phyloP scores from a whole-genome alignment of 2,113 vertebrate species.

The Piprites chloris region DNA sequence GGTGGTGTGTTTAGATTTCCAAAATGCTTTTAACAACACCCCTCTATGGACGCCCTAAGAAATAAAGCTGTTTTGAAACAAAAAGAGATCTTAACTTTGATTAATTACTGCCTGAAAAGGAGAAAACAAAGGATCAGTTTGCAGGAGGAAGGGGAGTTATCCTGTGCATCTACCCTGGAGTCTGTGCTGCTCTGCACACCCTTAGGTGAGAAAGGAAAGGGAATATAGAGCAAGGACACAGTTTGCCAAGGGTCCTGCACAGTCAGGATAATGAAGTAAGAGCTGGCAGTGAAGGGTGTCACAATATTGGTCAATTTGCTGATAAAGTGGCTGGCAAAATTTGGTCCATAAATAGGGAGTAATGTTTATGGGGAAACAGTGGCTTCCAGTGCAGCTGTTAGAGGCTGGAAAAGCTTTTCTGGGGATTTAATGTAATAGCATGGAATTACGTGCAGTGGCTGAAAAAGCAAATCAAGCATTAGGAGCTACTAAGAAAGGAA shows the following conservation, averaged over 20 bases:
- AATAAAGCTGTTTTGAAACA: not conserved
- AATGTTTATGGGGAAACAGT: not conserved
- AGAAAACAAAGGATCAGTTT: not conserved
- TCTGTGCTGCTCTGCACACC: not conserved
- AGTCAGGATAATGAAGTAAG: not conserved
- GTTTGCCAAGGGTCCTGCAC: not conserved
- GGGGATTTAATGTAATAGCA: not conserved
- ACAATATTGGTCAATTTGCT: not conserved
- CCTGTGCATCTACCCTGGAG: not conserved
- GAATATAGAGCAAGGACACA: accelerated
- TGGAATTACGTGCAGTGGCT: not conserved
- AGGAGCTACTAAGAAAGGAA: not conserved
- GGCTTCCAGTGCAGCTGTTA: not conserved
- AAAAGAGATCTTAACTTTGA: not conserved
- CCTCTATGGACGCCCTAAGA: not conserved
- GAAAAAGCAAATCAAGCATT: not conserved
- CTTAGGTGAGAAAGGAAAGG: not conserved
- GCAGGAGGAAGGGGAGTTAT: not conserved
- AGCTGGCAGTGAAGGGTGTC: not conserved
- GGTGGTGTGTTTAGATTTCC: not conserved
- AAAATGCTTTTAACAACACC: not conserved
- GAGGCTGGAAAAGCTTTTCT: not conserved
- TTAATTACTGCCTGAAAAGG: not conserved
- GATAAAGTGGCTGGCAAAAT: not conserved
- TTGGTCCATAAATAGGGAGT: not conserved